A percentile compares a stretch with the other conserved stretches of the same genome.
Conservation (phyloP, 92 coral and sea anemone species). For the Palythoa grandis region DNA sequence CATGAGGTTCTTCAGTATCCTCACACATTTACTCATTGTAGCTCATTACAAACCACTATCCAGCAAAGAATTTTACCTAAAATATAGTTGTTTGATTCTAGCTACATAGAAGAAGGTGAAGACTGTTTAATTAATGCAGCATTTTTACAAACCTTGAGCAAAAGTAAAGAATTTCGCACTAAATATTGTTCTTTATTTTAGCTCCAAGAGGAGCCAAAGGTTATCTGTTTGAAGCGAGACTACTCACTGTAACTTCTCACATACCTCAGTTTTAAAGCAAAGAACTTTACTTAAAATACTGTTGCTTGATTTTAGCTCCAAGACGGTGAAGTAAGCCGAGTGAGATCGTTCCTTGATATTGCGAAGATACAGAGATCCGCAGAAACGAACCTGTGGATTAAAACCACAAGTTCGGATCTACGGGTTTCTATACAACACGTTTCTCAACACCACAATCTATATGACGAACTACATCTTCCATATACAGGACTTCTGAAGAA, state of each 20-base stretch:
- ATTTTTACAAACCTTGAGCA: too few species aligned
- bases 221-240: not conserved
- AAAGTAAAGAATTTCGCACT: too few species aligned
- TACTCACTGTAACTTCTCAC: not conserved
- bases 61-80: too few species aligned
- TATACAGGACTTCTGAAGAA: not conserved
- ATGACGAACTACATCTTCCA: not conserved
- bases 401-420: slow-evolving; percentile 49
- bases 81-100: too few species aligned
- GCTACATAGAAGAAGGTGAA: too few species aligned
- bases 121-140: too few species aligned
- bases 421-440: slow-evolving; percentile 33
- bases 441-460: not conserved
- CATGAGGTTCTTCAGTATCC: too few species aligned
- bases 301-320: not conserved
- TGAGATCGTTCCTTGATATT: not conserved
- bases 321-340: not conserved
- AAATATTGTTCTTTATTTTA: too few species aligned
- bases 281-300: not conserved
- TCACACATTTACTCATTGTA: too few species aligned
- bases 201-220: too few species aligned
- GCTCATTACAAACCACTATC: too few species aligned
- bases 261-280: not conserved
- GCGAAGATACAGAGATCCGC: slow-evolving; percentile 18
- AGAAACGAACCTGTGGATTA: slow-evolving; percentile 36